Conservation (phyloP, 2,888 invertebrate genomes). For the Patella ulyssiponensis region DNA sequence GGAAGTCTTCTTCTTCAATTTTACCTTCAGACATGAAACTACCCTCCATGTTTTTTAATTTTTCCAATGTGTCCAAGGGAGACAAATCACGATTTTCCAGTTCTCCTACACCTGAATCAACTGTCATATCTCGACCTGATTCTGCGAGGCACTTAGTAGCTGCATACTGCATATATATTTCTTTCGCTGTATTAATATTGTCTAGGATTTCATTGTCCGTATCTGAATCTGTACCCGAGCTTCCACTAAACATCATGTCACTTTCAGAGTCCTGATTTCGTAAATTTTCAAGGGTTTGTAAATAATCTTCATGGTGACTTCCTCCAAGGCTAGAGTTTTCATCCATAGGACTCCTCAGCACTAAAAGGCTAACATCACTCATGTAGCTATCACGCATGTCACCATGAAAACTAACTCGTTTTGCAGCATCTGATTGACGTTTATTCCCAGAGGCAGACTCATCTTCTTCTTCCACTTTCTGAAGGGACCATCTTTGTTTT, state of each 20-base stretch:
- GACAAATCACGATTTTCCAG: slow-evolving; percentile 46
- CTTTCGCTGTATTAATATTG: slow-evolving; percentile 31
- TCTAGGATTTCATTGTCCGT: slow-evolving; percentile 23
- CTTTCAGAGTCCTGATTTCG: slow-evolving; percentile 38
- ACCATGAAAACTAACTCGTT: slow-evolving; percentile 60
- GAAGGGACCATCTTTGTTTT: slow-evolving; percentile 37
- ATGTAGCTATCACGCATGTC: slow-evolving; percentile 40
- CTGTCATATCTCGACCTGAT: slow-evolving; percentile 54
- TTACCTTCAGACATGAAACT: slow-evolving; percentile 3
- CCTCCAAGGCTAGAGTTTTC: slow-evolving; percentile 33
- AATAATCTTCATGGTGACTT: slow-evolving; percentile 31
- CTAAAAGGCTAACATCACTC: slow-evolving; percentile 42
- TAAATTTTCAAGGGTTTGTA: slow-evolving; percentile 43
- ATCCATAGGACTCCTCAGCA: slow-evolving; percentile 42
- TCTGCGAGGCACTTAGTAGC: slow-evolving; percentile 49
- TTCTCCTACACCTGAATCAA: slow-evolving; percentile 55
- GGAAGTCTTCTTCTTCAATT: slow-evolving; percentile 30
- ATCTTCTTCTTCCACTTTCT: slow-evolving; percentile 38
- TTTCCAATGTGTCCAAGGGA: slow-evolving; percentile 50
- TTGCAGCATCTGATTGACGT: slow-evolving; percentile 26
- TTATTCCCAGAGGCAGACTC: slow-evolving; percentile 31
- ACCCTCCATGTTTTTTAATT: slow-evolving; percentile 29
- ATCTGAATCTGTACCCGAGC: slow-evolving; percentile 25
- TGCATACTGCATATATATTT: slow-evolving; percentile 42
- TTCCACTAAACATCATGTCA: slow-evolving; percentile 42